phyloP scores from a whole-genome alignment of 2,113 vertebrate species.

The Hippolais icterina region DNA sequence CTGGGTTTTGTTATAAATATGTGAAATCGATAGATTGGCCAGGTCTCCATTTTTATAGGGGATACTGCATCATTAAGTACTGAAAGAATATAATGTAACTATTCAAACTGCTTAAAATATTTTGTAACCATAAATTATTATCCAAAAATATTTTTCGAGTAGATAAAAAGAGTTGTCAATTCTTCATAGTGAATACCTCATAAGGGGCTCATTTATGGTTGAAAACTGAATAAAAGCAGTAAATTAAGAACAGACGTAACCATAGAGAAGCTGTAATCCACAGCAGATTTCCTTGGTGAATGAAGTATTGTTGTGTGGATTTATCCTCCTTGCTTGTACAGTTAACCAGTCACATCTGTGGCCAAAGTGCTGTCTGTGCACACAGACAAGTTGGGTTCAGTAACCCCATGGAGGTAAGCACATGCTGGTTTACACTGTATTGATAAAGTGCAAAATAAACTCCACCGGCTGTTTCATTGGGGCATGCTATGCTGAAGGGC shows the following conservation, averaged over 20 bases:
- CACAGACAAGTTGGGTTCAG: slow-evolving; percentile 75
- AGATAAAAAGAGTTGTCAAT: slow-evolving; percentile 89
- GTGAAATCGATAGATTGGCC: slow-evolving; percentile 72
- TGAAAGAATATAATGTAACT: slow-evolving; percentile 79
- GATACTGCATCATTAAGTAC: slow-evolving; percentile 73
- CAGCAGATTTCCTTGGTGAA: slow-evolving; percentile 83
- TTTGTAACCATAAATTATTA: slow-evolving; percentile 86
- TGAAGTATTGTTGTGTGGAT: slow-evolving; percentile 81
- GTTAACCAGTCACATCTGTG: slow-evolving; percentile 85
- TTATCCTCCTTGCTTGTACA: slow-evolving; percentile 81
- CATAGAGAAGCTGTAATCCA: slow-evolving; percentile 84
- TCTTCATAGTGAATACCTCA: slow-evolving; percentile 82
- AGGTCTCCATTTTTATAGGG: slow-evolving; percentile 70
- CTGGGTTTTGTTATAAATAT: slow-evolving; percentile 73
- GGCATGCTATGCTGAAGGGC: slow-evolving; percentile 53
- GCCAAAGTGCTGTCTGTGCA: slow-evolving; percentile 73
- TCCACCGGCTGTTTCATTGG: slow-evolving; percentile 70
- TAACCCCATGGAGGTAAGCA: slow-evolving; percentile 72
- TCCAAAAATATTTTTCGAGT: slow-evolving; percentile 86
- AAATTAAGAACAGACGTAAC: slow-evolving; percentile 85
- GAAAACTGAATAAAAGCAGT: slow-evolving; percentile 85
- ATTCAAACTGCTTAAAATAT: slow-evolving; percentile 82
- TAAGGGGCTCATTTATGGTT: slow-evolving; percentile 87
- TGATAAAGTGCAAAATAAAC: slow-evolving; percentile 74
- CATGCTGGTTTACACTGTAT: slow-evolving; percentile 73